Conservation (phyloP, 2,888 invertebrate species). For the Pachliopta kotzebuea region DNA sequence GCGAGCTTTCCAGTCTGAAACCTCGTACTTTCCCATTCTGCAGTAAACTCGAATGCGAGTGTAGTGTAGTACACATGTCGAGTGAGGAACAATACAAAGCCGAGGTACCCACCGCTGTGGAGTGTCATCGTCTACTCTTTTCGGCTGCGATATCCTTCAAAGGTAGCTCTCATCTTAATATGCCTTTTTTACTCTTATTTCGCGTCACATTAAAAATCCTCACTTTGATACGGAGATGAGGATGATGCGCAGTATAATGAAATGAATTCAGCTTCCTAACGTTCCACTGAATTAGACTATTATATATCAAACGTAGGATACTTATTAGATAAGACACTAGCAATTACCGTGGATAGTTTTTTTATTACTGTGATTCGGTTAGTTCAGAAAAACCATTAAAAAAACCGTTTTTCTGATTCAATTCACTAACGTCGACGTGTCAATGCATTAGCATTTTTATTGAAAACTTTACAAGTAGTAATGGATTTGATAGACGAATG, state of each 20-base stretch:
- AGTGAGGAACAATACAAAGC: constrained; percentile 27
- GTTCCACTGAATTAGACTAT: background rate
- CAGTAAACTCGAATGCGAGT: constrained; percentile 26
- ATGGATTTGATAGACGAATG: constrained; percentile 42
- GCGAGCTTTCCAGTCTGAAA: constrained; percentile 24
- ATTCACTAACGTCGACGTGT: constrained; percentile 56
- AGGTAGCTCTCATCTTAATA: constrained; percentile 74
- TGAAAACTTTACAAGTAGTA: constrained; percentile 71
- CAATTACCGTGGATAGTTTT: background rate
- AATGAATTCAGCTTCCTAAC: background rate
- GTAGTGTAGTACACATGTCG: constrained; percentile 23
- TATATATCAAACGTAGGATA: too few relatives aligned
- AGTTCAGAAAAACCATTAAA: constrained; percentile 4
- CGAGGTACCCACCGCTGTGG: constrained; percentile 40
- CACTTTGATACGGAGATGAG: background rate
- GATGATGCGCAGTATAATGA: background rate
- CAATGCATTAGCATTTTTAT: constrained; percentile 73
- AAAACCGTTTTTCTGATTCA: constrained; percentile 62
- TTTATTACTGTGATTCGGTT: background rate
- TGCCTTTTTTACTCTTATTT: constrained; percentile 76
- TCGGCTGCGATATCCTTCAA: constrained; percentile 65
- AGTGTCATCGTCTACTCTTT: constrained; percentile 66
- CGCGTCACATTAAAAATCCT: constrained; percentile 57
- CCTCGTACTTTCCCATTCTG: constrained; percentile 25
- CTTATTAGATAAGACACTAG: too few relatives aligned